phyloP scores from a whole-genome alignment of 2,888 invertebrate species.

The Phymatocera aterrima region DNA sequence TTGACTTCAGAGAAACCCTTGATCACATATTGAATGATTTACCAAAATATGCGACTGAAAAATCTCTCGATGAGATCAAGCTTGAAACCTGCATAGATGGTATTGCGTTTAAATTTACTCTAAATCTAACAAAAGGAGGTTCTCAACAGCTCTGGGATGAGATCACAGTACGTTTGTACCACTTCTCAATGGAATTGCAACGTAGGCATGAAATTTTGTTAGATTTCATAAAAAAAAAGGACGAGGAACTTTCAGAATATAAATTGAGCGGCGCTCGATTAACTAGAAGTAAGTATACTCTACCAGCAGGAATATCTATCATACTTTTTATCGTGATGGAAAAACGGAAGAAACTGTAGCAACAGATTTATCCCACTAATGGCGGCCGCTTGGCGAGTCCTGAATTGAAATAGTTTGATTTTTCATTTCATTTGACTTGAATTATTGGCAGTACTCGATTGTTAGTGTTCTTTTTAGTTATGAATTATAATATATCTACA shows the following conservation, averaged over 20 bases:
- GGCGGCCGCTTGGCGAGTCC: too few relatives aligned
- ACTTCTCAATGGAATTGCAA: conserved; percentile 58
- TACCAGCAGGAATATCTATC: background rate
- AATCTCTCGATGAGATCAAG: conserved; percentile 56
- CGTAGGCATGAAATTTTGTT: conserved; percentile 59
- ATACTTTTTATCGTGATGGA: too few relatives aligned
- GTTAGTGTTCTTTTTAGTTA: background rate
- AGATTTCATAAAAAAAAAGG: conserved; percentile 65
- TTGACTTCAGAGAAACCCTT: conserved; percentile 58
- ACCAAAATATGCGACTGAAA: conserved; percentile 54
- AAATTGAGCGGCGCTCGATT: conserved; percentile 66
- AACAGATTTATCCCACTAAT: too few relatives aligned
- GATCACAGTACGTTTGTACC: conserved; percentile 63
- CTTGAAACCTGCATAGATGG: conserved; percentile 59
- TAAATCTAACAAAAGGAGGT: conserved; percentile 60
- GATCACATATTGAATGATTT: conserved; percentile 60
- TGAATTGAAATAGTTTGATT: too few relatives aligned
- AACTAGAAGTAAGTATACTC: conserved; percentile 61
- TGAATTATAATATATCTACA: background rate
- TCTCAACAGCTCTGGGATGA: conserved; percentile 60
- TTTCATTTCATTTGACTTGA: background rate
- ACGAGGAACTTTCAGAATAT: conserved; percentile 68
- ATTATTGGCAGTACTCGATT: conserved; percentile 26
- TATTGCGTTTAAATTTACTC: conserved; percentile 61
- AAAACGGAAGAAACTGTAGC: too few relatives aligned